Base-by-base conservation (phyloP, 2,113 vertebrate species). In the Zootoca vivipara region DNA sequence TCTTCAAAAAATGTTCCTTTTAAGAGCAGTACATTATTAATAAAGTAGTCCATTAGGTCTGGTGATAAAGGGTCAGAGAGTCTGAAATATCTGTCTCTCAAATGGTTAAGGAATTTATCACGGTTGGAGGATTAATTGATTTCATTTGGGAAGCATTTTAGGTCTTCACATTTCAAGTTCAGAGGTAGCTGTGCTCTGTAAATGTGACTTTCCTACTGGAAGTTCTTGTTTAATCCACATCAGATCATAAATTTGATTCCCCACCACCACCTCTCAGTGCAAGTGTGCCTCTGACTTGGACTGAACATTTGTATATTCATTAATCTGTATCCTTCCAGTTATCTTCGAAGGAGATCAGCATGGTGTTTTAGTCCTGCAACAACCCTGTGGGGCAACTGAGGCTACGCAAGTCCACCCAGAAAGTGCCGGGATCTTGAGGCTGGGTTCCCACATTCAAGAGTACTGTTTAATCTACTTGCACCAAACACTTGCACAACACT, bases 21-120 rank as follows among this genome's bases (percentile, higher is more conserved):
- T 96, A 97, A 96, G 95, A 96, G 95, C 96, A 96, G 96, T 97
- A 94, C 96, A 97, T 97, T 97, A 97, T 97, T 97, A 97, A 97
- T 97, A 97, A 97, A 97, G 96, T 96, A 96, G 97, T 96, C 96
- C 96, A 97, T 97, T 97, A 97, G 96, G 96, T 96, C 95, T 94
- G 95, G 95, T 96, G 95, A 95, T 96, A 95, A 95, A 97, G 96
- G 96, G 96, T 97, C 96, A 96, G 94, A 94, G 96, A 96, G 95
- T 95, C 89, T 94, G 95, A 97, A 96, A 97, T 96, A 96, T 96
- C 95, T 79, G 75, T 96, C 96, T 97, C 94, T 94, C 95, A 96
- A 97, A 97, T 69, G 93, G 96, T 97, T 96, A 97, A 97, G 96
- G 92, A 95, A 93, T 96, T 95, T 95, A 96, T 96, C 96, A 87